Evolutionary conservation across 2,113 vertebrate species (phyloP).

Genomic region (Phycodurus eques): DNA sequence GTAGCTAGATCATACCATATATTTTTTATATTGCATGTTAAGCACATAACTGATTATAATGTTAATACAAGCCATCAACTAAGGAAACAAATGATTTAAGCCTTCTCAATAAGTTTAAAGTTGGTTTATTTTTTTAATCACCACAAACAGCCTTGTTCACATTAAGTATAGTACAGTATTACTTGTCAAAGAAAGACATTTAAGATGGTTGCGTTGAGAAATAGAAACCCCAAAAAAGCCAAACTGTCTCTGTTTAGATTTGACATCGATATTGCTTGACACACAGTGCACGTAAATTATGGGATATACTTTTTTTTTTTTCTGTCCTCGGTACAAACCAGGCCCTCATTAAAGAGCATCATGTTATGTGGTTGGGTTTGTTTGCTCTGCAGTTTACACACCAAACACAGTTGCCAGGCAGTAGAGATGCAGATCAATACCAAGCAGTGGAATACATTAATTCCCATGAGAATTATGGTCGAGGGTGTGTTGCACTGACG

Average conservation of each 20-base stretch:
- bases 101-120: no score
- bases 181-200: background rate
- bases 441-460: constrained; percentile 54
- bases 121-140: background rate
- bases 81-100: no score
- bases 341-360: constrained; percentile 49
- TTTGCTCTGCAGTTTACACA: constrained; percentile 56
- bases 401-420: constrained; percentile 62
- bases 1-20: no score
- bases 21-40: no score
- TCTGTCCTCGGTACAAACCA: constrained; percentile 23
- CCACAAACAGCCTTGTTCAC: background rate
- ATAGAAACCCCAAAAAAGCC: background rate
- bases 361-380: constrained; percentile 54
- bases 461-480: constrained; percentile 50
- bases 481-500: constrained; percentile 47
- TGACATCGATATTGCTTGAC: constrained; percentile 53
- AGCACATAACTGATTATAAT: no score
- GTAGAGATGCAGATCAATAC: constrained; percentile 61
- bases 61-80: no score
- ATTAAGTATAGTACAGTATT: background rate
- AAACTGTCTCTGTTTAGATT: constrained; percentile 23
- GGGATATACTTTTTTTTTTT: constrained; percentile 32
- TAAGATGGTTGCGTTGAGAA: constrained; percentile 1
- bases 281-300: constrained; percentile 48